Base-by-base conservation (phyloP, 2,113 vertebrate genomes). In the Sebastes schlegelii region DNA sequence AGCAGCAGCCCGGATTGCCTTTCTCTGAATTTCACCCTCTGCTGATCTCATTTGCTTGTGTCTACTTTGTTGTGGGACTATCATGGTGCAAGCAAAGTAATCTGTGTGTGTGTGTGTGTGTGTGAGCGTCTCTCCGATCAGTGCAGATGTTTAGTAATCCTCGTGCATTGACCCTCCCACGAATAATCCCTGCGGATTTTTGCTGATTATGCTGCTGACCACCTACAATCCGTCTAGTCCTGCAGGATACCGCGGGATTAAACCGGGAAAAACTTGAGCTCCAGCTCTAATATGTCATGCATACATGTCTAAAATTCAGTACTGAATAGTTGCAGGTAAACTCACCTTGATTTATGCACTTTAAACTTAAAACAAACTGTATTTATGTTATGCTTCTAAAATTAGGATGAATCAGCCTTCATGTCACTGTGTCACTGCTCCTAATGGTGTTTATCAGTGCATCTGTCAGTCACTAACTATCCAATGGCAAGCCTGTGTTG, bases 101-200 rank as follows among this genome's bases (percentile, higher is more conserved):
- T 92, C 82, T 68, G 52, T 23, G 72, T 57, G 69, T 48, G 78
- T 62, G 82, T 60, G 21, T 42, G 23, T 51, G 49, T 34, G 21
- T 6, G 58, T 4, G 58, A 6, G 58, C 34, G 67, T 71, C 14
- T 74, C 68, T 63, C 54, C 55, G 75, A 91, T 88, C 83, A 19
- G 89, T 89, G 86, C 94, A 94, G 94, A 95, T 95, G 93, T 95
- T 93, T 63, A 63, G 55, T 95, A 94, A 95, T 94, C 94, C 86
- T 80, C 55, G 23, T 13, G 16, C 60, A 68, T 17, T 87, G 82
- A 91, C 88, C 90, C 91, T 86, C 86, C 88, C 86, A 68, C 70
- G 43, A 75, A 69, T 92, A 94, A 91, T 93, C 91, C 90, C 79
- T 46, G 70, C 48, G 79, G 91, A 89, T 91, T 93, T 82, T 68